Conservation (phyloP, 2,888 invertebrate genomes). For the Eilema griseolum region DNA sequence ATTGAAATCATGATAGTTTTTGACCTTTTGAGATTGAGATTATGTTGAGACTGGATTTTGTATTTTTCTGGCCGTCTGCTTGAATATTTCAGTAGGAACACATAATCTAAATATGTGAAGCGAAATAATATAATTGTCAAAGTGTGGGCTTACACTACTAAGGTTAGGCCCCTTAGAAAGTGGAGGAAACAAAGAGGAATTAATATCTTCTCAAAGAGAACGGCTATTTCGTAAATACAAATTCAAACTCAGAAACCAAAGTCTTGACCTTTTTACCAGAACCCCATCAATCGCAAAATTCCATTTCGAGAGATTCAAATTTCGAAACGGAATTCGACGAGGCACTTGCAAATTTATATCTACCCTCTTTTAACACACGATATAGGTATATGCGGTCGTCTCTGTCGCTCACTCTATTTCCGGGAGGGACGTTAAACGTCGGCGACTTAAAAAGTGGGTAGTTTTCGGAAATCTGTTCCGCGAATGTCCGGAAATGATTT, state of each 20-base stretch:
- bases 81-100: too few species aligned
- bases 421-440: constrained; percentile 77
- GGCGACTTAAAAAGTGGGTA: constrained; percentile 82
- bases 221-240: constrained; percentile 20
- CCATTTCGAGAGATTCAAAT: constrained; percentile 57
- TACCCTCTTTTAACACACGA: constrained; percentile 55
- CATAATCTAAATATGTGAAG: too few species aligned
- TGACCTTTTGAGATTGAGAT: too few species aligned
- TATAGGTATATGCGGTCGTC: constrained; percentile 59
- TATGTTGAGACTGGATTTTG: too few species aligned
- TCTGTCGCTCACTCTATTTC: constrained; percentile 83
- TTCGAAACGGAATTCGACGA: constrained; percentile 47
- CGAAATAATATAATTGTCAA: too few species aligned
- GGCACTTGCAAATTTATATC: constrained; percentile 36
- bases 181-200: background rate
- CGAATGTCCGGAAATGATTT: constrained; percentile 82
- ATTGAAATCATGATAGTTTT: too few species aligned
- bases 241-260: constrained; percentile 2
- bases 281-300: constrained; percentile 47
- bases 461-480: constrained; percentile 75
- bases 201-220: background rate
- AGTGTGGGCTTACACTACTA: too few species aligned
- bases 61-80: too few species aligned
- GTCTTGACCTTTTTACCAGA: constrained; percentile 15
- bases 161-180: too few species aligned